Evolutionary conservation across 2,113 vertebrate genomes (phyloP).

Genomic region (Limnothrissa miodon): DNA sequence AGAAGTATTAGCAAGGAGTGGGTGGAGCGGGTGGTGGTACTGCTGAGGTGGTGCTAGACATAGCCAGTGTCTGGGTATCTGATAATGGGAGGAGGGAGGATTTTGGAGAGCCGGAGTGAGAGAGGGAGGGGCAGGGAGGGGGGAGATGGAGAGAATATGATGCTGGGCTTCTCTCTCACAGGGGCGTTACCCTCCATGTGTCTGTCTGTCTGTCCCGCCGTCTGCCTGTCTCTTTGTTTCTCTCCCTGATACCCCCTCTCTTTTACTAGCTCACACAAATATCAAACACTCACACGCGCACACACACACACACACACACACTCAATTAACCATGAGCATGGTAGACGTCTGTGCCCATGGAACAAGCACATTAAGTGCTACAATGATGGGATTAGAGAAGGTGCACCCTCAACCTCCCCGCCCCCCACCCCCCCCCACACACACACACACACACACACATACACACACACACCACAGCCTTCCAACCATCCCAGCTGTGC

Average conservation of each 20-base stretch:
- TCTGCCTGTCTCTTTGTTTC: background rate
- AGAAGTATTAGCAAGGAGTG: background rate
- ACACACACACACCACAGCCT: background rate
- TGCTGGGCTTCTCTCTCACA: background rate
- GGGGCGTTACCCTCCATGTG: background rate
- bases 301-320: background rate
- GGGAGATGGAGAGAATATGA: background rate
- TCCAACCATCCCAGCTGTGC: background rate
- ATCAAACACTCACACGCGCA: background rate
- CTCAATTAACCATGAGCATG: background rate
- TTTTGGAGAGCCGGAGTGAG: background rate
- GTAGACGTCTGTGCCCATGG: background rate
- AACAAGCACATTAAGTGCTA: background rate
- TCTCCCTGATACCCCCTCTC: background rate
- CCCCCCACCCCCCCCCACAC: background rate
- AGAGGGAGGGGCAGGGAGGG: background rate
- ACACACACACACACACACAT: too few relatives aligned
- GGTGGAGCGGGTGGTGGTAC: background rate
- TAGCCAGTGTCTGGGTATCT: background rate
- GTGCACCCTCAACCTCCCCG: too few relatives aligned
- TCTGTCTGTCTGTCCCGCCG: background rate
- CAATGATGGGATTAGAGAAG: background rate
- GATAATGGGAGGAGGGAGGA: background rate
- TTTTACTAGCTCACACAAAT: background rate
- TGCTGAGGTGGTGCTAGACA: background rate